phyloP scores from a whole-genome alignment of 2,888 invertebrate genomes.

The Crepidodera aurea region DNA sequence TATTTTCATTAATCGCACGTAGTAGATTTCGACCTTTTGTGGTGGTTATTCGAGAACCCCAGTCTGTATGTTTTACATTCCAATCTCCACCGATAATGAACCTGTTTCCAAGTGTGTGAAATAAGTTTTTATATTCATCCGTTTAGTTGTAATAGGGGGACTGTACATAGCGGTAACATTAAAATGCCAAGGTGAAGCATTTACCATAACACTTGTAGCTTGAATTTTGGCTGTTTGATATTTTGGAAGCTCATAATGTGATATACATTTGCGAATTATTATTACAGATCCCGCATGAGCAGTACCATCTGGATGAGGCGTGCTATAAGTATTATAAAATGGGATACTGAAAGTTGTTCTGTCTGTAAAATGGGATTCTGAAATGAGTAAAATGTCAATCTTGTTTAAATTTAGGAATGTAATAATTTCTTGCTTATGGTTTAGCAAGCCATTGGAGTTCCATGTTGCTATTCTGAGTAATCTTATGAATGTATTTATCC shows the following conservation, averaged over 20 bases:
- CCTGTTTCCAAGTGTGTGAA: background rate
- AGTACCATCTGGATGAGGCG: no score
- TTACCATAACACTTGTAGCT: background rate
- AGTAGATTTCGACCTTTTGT: constrained; percentile 10
- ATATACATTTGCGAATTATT: no score
- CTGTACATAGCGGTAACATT: background rate
- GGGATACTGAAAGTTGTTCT: background rate
- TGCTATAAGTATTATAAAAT: no score
- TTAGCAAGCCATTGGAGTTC: constrained; percentile 22
- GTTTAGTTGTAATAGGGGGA: no score
- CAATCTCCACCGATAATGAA: background rate
- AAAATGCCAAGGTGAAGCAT: background rate
- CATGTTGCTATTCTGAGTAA: constrained; percentile 13
- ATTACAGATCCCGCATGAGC: no score
- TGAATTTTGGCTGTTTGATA: no score
- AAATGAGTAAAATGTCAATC: no score
- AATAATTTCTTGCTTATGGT: constrained; percentile 11
- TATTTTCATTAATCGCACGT: background rate
- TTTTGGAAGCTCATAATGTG: no score
- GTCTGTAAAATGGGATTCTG: no score
- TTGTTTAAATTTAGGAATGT: constrained; percentile 16
- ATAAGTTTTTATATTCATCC: background rate
- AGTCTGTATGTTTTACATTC: background rate
- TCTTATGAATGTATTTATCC: background rate
- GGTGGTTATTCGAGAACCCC: background rate